Conservation (phyloP, 2,113 vertebrate genomes). For the Phocoena phocoena region DNA sequence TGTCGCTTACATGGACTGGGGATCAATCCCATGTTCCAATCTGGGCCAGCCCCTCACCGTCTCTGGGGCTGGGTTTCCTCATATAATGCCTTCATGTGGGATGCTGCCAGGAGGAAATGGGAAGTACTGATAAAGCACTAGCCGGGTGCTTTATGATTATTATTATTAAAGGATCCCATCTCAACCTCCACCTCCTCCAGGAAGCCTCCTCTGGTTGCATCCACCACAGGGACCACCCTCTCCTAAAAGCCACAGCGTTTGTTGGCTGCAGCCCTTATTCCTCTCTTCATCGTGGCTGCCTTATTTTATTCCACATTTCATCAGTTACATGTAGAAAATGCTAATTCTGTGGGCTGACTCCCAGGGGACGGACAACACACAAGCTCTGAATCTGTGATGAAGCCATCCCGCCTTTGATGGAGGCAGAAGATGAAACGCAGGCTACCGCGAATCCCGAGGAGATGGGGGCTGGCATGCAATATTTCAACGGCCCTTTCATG, state of each 20-base stretch:
- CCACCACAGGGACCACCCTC: neutral
- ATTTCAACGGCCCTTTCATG: conserved; percentile 81
- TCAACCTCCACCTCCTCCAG: neutral
- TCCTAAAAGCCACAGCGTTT: neutral
- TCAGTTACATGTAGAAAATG: conserved; percentile 58
- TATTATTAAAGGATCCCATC: neutral
- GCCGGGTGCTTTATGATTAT: neutral
- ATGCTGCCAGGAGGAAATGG: neutral
- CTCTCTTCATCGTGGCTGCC: neutral
- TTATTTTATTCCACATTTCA: conserved; percentile 29
- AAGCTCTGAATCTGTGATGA: conserved; percentile 65
- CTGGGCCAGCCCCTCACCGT: neutral
- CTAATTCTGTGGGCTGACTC: conserved; percentile 64
- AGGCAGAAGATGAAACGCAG: conserved; percentile 77
- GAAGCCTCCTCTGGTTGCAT: neutral
- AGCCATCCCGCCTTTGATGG: conserved; percentile 71
- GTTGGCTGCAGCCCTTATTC: neutral
- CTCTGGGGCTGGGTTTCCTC: neutral
- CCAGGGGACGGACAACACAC: conserved; percentile 47
- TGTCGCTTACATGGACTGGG: no score
- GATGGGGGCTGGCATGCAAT: conserved; percentile 79
- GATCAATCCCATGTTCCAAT: accelerated
- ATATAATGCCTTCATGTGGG: accelerated
- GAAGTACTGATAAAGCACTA: neutral
- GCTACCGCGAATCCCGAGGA: conserved; percentile 69